Conservation (phyloP, 2,113 vertebrate species). For the Heteronetta atricapilla region DNA sequence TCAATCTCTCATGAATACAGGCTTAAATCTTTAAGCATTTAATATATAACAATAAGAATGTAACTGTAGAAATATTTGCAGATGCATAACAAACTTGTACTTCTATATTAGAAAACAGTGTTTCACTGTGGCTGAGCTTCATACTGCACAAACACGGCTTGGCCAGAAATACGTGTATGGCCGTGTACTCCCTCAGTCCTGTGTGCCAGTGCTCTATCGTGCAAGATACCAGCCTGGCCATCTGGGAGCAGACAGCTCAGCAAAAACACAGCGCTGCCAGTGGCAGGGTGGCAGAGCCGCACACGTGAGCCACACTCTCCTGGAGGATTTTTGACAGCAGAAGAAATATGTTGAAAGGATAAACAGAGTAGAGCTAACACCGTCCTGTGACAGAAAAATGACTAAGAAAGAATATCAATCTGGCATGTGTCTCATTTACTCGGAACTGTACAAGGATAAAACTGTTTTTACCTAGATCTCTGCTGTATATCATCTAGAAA, state of each 20-base stretch:
- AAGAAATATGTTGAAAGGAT: neutral
- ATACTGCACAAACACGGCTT: neutral
- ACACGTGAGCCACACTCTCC: neutral
- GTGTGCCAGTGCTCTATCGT: neutral
- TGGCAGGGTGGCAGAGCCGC: neutral
- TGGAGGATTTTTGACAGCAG: neutral
- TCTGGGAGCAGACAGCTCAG: constrained; percentile 34
- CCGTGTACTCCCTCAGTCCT: neutral
- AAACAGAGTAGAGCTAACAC: neutral
- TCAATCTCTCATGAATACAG: neutral
- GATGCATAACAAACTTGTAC: neutral
- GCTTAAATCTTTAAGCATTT: neutral
- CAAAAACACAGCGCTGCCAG: neutral
- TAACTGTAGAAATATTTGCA: neutral
- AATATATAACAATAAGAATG: neutral
- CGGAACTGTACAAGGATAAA: neutral
- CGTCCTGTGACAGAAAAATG: neutral
- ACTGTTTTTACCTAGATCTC: neutral
- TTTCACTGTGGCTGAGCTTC: neutral
- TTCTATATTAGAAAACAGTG: neutral
- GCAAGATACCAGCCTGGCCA: neutral
- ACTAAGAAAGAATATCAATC: neutral
- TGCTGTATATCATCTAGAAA: neutral
- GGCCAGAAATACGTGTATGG: neutral
- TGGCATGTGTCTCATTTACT: neutral